Evolutionary conservation across 2,797 vertebrate genomes (phyloP).

Genomic region (Varecia variegata): DNA sequence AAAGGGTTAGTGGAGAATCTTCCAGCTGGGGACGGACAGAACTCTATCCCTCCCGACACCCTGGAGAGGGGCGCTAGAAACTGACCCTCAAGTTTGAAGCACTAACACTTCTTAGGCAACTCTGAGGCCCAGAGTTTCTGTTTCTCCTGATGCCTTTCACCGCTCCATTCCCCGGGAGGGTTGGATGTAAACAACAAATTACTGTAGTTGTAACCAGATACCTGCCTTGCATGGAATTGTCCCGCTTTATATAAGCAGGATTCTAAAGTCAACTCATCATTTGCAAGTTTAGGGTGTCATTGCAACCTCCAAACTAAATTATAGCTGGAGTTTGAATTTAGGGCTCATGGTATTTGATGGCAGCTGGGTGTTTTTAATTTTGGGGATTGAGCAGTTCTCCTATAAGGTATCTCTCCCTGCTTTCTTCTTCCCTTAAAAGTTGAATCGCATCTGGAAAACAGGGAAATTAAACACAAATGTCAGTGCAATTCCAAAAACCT

Average conservation of each 20-base stretch:
- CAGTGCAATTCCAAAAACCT: constrained; percentile 41
- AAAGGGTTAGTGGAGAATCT: background rate
- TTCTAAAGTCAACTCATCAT: constrained; percentile 51
- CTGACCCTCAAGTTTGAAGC: background rate
- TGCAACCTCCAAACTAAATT: constrained; percentile 13
- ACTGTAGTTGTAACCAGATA: constrained; percentile 66
- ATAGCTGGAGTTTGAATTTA: constrained; percentile 20
- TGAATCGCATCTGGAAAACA: constrained; percentile 56
- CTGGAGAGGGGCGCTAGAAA: background rate
- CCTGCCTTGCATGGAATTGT: constrained; percentile 43
- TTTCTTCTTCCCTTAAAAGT: constrained; percentile 60
- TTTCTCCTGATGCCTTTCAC: constrained; percentile 62
- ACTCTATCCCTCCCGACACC: background rate
- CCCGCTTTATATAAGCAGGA: constrained; percentile 59
- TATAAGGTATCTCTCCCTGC: constrained; percentile 48
- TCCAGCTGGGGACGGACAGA: background rate
- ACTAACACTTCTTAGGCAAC: background rate
- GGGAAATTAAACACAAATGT: constrained; percentile 76
- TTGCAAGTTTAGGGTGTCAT: constrained; percentile 34
- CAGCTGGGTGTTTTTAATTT: constrained; percentile 67
- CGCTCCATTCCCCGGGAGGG: constrained; percentile 6
- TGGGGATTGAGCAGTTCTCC: constrained; percentile 23
- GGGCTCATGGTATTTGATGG: background rate
- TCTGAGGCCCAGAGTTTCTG: background rate
- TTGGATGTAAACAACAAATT: constrained; percentile 70